phyloP scores from a whole-genome alignment of 1,140 invertebrate species.

The Zaprionus tsacasi region DNA sequence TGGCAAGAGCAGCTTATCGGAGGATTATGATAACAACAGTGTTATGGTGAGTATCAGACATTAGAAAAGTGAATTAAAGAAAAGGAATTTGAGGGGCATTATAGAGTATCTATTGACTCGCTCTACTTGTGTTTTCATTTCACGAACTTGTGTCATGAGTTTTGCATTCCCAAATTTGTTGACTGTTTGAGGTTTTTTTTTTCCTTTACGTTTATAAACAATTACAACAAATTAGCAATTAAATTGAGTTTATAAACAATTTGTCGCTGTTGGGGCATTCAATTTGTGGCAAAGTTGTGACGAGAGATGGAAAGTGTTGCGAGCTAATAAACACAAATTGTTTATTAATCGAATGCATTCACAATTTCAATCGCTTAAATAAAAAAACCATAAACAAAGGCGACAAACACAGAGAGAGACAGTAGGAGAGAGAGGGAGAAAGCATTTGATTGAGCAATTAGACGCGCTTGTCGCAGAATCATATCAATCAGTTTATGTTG shows the following conservation, averaged over 20 bases:
- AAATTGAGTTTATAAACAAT: slow-evolving; percentile 59
- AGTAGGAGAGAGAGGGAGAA: neutral
- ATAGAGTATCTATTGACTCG: no score
- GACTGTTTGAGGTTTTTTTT: slow-evolving; percentile 5
- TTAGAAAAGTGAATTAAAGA: neutral
- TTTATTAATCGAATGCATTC: slow-evolving; percentile 69
- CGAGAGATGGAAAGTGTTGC: slow-evolving; percentile 67
- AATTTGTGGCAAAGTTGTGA: slow-evolving; percentile 24
- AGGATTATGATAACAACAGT: slow-evolving; percentile 89
- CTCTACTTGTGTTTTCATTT: neutral
- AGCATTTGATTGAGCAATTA: no score
- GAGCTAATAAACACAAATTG: slow-evolving; percentile 75
- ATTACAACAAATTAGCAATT: slow-evolving; percentile 71
- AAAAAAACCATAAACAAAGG: slow-evolving; percentile 48
- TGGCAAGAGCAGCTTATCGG: slow-evolving; percentile 89
- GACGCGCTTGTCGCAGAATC: slow-evolving; percentile 46
- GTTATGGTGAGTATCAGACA: slow-evolving; percentile 86
- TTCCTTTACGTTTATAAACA: no score
- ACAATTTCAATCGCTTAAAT: slow-evolving; percentile 47
- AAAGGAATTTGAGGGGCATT: no score
- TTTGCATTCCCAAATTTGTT: slow-evolving; percentile 23
- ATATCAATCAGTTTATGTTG: slow-evolving; percentile 52
- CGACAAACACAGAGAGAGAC: slow-evolving; percentile 17
- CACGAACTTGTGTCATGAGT: neutral
- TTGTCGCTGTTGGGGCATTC: slow-evolving; percentile 42